Base-by-base conservation (phyloP, 2,888 invertebrate genomes). In the Flexamia atlantica region DNA sequence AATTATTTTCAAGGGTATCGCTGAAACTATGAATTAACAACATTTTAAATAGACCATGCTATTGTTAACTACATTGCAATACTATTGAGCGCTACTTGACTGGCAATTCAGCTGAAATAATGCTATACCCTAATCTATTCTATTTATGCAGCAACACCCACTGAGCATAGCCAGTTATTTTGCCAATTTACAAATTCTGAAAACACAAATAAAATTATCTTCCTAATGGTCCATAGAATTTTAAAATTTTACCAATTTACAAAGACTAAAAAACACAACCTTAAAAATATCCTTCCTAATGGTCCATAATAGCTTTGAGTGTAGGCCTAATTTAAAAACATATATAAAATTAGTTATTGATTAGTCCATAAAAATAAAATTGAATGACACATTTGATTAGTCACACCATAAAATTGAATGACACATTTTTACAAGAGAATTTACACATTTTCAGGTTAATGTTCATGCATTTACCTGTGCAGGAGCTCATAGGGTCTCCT, bases 401-500 rank as follows among this genome's bases (percentile, higher is more conserved):
- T 36, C 36, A 36, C 36, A 36, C 5, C 10, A 53, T 14, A 53
- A 46, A 46, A 4, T 14, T 17, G 12, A 32, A 20, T 7, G 23
- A 0, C 3, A 10, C 1, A 74, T 76, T 76, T 76, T 2, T 76
- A 76, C n/a, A 60, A 25, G 50, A 46, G 25, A 76, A 25, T 76
- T 23, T 76, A 76, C 74, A 76, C 42, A 4, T 30, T 30, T 32
- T 0, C 20, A 23, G n/a, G 68, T 30, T 9, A 12, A 12, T 5
- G 30, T 10, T 36, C 25, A 36, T 40, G 17, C 23, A 83, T 90
- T 90, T 93, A 96, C 96, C 96, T 91, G 93, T 92, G 90, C 97
- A 97, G 87, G 93, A 93, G 81, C 92, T 91, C 89, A 94, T 92
- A 25, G 97, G 95, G 90, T 97, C 94, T 87, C 97, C 97, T 87